These are phyloP conservation scores for Furcifer pardalis DNA, from an alignment of 2,797 vertebrate genomes.

Conservation along the genomic window DNA sequence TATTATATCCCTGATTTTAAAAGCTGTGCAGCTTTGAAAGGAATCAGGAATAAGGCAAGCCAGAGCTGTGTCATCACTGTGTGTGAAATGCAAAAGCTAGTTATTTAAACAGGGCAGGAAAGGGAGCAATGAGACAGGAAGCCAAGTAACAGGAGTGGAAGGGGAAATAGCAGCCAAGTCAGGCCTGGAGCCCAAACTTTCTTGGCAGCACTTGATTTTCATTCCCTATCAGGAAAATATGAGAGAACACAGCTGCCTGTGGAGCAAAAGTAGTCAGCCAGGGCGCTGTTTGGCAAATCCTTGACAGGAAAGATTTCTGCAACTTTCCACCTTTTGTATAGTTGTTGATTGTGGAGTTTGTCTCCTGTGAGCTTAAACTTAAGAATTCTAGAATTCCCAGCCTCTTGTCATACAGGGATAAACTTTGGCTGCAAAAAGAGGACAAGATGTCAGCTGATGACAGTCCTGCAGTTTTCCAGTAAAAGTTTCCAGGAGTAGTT, in stretches of 20 bases:
- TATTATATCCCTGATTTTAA: constrained; percentile 7
- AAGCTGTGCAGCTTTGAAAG: neutral
- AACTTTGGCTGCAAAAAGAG: constrained; percentile 20
- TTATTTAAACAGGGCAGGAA: constrained; percentile 11
- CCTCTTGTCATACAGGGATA: neutral
- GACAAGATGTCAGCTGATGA: constrained; percentile 22
- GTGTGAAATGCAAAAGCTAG: neutral
- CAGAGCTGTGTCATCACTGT: constrained; percentile 18
- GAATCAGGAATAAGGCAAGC: neutral
- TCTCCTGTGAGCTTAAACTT: constrained; percentile 12
- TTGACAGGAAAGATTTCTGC: neutral
- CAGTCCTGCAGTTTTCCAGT: constrained; percentile 34
- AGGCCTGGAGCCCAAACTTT: neutral
- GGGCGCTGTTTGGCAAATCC: neutral
- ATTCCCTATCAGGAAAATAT: constrained; percentile 12
- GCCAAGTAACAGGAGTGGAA: constrained; percentile 23
- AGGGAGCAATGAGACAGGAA: neutral
- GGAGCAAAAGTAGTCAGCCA: neutral
- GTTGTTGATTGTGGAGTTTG: constrained; percentile 33
- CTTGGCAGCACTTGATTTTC: constrained; percentile 8
- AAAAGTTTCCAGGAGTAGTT: constrained; percentile 28
- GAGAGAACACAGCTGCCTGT: neutral
- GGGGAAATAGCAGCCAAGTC: constrained; percentile 23
- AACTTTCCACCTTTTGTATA: constrained; percentile 15
- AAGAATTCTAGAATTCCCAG: constrained; percentile 26